Base-by-base conservation (phyloP, 2,113 vertebrate genomes). In the Xiphias gladius region DNA sequence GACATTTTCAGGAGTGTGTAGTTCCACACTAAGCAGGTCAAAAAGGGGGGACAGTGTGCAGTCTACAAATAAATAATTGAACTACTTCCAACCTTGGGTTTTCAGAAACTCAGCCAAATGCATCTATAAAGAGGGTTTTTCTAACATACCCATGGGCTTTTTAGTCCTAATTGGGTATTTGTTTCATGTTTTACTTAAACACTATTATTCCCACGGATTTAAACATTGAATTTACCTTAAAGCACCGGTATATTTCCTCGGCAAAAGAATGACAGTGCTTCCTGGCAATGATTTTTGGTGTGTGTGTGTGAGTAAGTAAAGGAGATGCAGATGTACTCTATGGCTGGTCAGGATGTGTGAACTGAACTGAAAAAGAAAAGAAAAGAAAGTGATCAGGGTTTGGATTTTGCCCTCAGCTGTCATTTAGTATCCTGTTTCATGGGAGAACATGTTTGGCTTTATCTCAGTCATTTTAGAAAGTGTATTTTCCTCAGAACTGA, bases 41-140 rank as follows among this genome's bases (percentile, higher is more conserved):
- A 52, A 73, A 68, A 19, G 80, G 9, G 41, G 46, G 37, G 19
- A 75, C 0, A 1, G 35, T 48, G 61, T 39, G 63, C 26, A 32
- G 59, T 66, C 61, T 41, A 52, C 10, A 71, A 82, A 66, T 67
- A 48, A 28, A 83, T 80, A 75, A 37, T 65, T 66, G 17, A 78
- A 76, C 66, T 66, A n/a, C 73, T 52, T 69, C 54, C 19, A 82
- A 41, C 58, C 16, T 7, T 62, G 57, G 79, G 71, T 16, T 32
- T 52, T 89, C 50, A 54, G 58, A 52, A 86, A 68, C 41, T 58
- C 19, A 39, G 65, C 28, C 2, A 41, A 75, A 50, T 74, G 69
- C 32, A 43, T 74, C 55, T 26, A 22, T 5, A 46, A 39, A 66
- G 9, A 67, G 8, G 43, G 24, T 10, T 66, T 82, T 59, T 61